Evolutionary conservation across 1,140 invertebrate genomes (phyloP).

Genomic region (Microplitis mediator): DNA sequence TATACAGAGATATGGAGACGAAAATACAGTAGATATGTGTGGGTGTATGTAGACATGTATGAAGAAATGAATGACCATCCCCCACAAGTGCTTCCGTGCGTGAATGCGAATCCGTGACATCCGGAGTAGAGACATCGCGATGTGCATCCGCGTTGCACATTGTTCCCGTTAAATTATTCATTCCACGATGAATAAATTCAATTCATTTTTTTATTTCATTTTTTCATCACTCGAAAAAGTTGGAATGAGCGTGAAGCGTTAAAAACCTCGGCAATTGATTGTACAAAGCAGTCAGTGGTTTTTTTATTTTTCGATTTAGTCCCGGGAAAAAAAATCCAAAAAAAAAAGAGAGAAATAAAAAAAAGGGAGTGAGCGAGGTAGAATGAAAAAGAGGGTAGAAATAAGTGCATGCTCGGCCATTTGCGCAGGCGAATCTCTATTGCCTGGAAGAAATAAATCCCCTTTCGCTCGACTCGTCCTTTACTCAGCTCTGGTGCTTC

Average conservation of each 20-base stretch:
- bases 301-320: background rate
- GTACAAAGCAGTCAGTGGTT: background rate
- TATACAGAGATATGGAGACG: background rate
- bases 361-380: background rate
- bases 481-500: background rate
- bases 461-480: constrained; percentile 23
- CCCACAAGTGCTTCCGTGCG: constrained; percentile 5
- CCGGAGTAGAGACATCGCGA: background rate
- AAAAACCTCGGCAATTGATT: constrained; percentile 1
- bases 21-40: background rate
- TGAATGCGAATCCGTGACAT: constrained; percentile 25
- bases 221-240: background rate
- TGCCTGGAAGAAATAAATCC: constrained; percentile 30
- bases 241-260: too few relatives aligned
- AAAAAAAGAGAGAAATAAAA: background rate
- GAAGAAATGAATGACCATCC: background rate
- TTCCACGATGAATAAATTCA: background rate
- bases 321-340: too few relatives aligned
- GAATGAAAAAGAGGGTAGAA: background rate
- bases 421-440: constrained; percentile 16
- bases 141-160: background rate
- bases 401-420: constrained; percentile 6
- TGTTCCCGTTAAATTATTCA: background rate
- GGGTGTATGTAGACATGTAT: background rate
- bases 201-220: background rate